phyloP scores from a whole-genome alignment of 2,888 invertebrate species.

The Hirudinaria manillensis region DNA sequence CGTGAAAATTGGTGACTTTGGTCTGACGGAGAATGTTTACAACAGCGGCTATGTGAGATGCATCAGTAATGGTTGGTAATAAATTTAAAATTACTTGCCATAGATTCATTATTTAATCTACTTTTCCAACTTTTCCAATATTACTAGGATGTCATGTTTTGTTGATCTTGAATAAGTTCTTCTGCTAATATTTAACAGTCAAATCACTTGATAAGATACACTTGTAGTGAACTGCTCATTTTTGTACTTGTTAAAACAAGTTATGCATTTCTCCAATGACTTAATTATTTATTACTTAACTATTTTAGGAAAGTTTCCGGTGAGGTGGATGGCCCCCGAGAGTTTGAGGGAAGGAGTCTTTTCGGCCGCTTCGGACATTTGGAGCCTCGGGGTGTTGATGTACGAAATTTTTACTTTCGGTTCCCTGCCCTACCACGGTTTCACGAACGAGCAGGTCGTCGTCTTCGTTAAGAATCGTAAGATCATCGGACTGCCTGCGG shows the following conservation, averaged over 20 bases:
- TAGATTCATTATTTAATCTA: no score
- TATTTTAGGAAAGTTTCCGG: constrained; percentile 68
- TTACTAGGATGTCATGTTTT: not conserved
- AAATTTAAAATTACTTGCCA: not conserved
- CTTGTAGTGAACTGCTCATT: no score
- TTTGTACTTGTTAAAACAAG: no score
- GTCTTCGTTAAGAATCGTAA: constrained; percentile 67
- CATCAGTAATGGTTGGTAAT: constrained; percentile 63
- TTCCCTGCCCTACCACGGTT: constrained; percentile 79
- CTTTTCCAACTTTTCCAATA: not conserved
- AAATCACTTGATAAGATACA: no score
- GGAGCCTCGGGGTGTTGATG: constrained; percentile 80
- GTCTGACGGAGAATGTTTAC: constrained; percentile 80
- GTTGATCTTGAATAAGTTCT: not conserved
- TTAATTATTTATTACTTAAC: no score
- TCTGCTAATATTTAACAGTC: not conserved
- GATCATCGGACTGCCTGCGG: constrained; percentile 68
- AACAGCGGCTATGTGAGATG: constrained; percentile 84
- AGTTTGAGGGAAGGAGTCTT: constrained; percentile 75
- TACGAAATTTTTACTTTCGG: constrained; percentile 82
- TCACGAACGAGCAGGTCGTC: constrained; percentile 70
- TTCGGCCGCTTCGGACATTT: constrained; percentile 78
- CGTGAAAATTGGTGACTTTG: constrained; percentile 77
- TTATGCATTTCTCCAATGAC: no score
- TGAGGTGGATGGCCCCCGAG: constrained; percentile 90